Evolutionary conservation across 2,113 vertebrate genomes (phyloP).

Genomic region (Tachysurus fulvidraco): DNA sequence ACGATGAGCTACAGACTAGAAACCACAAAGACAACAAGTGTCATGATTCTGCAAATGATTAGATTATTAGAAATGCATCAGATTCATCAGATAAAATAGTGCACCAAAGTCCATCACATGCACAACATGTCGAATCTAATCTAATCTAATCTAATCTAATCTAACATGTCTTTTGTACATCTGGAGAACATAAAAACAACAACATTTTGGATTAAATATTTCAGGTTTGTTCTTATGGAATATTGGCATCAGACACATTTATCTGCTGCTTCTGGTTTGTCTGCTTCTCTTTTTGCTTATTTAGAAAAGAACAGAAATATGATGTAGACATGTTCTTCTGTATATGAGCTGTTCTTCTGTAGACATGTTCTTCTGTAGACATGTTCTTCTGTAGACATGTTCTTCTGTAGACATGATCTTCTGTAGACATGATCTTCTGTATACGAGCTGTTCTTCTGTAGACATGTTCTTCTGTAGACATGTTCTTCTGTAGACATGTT

Average conservation of each 20-base stretch:
- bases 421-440: not conserved
- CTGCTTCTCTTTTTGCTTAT: too few species aligned
- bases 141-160: too few species aligned
- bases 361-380: too few species aligned
- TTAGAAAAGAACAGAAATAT: too few species aligned
- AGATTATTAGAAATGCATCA: not conserved
- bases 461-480: constrained; percentile 8
- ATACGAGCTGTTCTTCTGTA: not conserved
- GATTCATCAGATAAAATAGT: not conserved
- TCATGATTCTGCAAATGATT: not conserved
- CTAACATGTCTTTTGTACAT: not conserved
- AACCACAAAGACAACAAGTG: not conserved
- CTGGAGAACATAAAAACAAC: not conserved
- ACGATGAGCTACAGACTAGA: not conserved
- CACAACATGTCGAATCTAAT: too few species aligned
- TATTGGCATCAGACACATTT: not conserved
- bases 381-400: not conserved
- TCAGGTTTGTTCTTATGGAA: too few species aligned
- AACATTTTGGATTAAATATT: not conserved
- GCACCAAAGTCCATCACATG: not conserved
- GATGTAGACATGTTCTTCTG: constrained; percentile 13
- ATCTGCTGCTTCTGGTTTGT: not conserved
- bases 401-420: not conserved
- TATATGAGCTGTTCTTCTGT: not conserved
- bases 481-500: not conserved